These are phyloP conservation scores for Chydorus sphaericus DNA, from an alignment of 2,888 invertebrate genomes.

Conservation along the genomic window DNA sequence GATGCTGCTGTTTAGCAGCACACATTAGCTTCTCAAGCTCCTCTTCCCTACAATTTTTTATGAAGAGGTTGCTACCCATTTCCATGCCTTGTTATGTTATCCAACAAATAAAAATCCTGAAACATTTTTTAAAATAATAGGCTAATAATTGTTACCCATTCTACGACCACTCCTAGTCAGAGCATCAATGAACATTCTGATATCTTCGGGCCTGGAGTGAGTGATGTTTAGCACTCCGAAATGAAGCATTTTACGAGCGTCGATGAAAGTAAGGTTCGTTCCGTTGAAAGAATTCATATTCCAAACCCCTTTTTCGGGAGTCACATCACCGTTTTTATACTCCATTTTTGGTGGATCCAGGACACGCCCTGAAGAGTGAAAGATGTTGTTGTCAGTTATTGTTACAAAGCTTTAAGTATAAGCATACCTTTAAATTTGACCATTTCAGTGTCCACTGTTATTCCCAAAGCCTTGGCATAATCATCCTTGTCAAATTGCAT, in stretches of 20 bases:
- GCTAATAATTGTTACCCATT: not conserved
- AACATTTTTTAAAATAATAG: not conserved
- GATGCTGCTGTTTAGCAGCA: slow-evolving; percentile 34
- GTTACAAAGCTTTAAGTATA: not conserved
- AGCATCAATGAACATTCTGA: not conserved
- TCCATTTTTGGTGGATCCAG: slow-evolving; percentile 57
- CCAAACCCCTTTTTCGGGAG: slow-evolving; percentile 19
- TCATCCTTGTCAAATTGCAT: slow-evolving; percentile 31
- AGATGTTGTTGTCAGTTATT: not conserved
- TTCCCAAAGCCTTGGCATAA: slow-evolving; percentile 62
- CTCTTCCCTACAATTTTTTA: slow-evolving; percentile 41
- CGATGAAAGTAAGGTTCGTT: slow-evolving; percentile 23
- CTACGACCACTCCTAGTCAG: not conserved
- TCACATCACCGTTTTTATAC: slow-evolving; percentile 33
- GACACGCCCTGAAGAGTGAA: slow-evolving; percentile 36
- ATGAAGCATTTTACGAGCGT: slow-evolving; percentile 20
- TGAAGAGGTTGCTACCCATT: slow-evolving; percentile 11
- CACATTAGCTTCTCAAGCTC: slow-evolving; percentile 55
- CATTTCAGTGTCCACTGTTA: slow-evolving; percentile 58
- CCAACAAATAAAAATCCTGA: too few species aligned
- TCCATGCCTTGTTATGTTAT: slow-evolving; percentile 20
- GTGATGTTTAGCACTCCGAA: slow-evolving; percentile 38
- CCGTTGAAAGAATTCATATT: too few species aligned
- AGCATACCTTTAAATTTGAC: slow-evolving; percentile 40
- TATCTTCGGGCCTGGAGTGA: slow-evolving; percentile 6